phyloP scores from a whole-genome alignment of 2,888 invertebrate species.

The Fragum sueziense region DNA sequence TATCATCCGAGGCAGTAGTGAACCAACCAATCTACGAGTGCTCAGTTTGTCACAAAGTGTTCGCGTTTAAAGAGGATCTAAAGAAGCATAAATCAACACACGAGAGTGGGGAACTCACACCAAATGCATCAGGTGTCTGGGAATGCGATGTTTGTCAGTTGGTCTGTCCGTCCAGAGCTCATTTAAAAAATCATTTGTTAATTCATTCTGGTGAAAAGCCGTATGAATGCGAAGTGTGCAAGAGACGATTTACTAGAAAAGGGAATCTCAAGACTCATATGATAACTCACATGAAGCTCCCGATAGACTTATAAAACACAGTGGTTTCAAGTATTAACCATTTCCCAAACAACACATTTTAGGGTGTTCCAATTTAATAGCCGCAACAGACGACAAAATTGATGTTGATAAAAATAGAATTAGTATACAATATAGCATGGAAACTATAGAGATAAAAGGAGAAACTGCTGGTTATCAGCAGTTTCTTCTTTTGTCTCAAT shows the following conservation, averaged over 20 bases:
- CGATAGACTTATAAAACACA: background rate
- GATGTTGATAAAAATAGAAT: too few species aligned
- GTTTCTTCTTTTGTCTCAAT: too few species aligned
- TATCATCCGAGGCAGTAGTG: too few species aligned
- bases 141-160: background rate
- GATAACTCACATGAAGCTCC: conserved; percentile 25
- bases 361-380: too few species aligned
- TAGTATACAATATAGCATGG: too few species aligned
- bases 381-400: too few species aligned
- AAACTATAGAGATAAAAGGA: too few species aligned
- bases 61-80: background rate
- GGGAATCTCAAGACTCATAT: conserved; percentile 41
- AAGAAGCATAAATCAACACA: background rate
- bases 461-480: too few species aligned
- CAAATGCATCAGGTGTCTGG: background rate
- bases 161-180: background rate
- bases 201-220: conserved; percentile 7
- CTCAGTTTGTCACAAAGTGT: too few species aligned
- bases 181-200: background rate
- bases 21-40: too few species aligned
- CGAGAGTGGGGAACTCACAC: background rate
- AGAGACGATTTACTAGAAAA: conserved; percentile 38
- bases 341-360: background rate
- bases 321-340: background rate
- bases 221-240: conserved; percentile 33